phyloP scores from a whole-genome alignment of 2,888 invertebrate genomes.

The Drosophila multiciliata region DNA sequence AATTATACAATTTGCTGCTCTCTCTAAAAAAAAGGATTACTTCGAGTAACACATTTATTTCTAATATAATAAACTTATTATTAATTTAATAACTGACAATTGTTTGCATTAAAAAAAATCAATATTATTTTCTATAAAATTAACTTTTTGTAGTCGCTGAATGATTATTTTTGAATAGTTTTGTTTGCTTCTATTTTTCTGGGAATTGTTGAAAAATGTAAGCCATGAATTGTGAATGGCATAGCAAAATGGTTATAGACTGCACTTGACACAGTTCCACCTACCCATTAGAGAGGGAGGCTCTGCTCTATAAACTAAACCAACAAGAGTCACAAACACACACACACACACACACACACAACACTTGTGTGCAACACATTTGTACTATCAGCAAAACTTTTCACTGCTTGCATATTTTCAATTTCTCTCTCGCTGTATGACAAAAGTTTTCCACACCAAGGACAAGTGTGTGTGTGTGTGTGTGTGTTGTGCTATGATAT shows the following conservation, averaged over 20 bases:
- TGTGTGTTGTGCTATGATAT: slow-evolving; percentile 47
- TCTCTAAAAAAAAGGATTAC: neutral
- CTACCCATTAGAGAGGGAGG: slow-evolving; percentile 6
- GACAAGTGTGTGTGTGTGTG: slow-evolving; percentile 55
- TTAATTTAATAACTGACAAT: neutral
- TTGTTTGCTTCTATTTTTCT: neutral
- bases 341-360: slow-evolving; percentile 19
- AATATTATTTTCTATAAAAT: no score
- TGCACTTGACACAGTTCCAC: slow-evolving; percentile 71
- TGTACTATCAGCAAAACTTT: slow-evolving; percentile 64
- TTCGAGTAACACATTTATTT: neutral
- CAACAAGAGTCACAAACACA: slow-evolving; percentile 35
- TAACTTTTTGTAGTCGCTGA: no score
- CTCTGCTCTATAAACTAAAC: slow-evolving; percentile 37
- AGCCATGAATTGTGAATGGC: slow-evolving; percentile 3
- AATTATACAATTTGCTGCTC: neutral
- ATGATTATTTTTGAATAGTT: neutral
- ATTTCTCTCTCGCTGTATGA: slow-evolving; percentile 58
- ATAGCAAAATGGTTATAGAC: slow-evolving; percentile 26
- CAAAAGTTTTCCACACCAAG: slow-evolving; percentile 75
- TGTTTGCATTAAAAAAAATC: neutral
- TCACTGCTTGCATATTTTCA: slow-evolving; percentile 72
- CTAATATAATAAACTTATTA: neutral
- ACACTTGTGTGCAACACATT: slow-evolving; percentile 14
- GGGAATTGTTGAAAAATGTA: slow-evolving; percentile 51